Evolutionary conservation across 2,113 vertebrate genomes (phyloP).

Genomic region (Myrmophylax atrothorax): DNA sequence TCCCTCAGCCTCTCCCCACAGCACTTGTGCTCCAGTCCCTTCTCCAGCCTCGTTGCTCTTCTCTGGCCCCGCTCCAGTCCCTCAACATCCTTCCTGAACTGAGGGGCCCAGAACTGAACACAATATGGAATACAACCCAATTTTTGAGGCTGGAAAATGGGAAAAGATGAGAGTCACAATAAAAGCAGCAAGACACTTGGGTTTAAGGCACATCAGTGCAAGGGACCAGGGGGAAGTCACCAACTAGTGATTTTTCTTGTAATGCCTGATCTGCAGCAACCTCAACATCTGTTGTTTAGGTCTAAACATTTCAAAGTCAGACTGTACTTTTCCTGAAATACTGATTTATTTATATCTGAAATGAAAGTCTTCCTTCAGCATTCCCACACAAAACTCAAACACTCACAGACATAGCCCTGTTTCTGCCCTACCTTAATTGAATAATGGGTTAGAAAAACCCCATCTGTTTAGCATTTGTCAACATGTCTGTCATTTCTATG

Average conservation of each 20-base stretch:
- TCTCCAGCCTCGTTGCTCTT: too few relatives aligned
- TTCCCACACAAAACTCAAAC: not conserved
- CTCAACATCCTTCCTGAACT: too few relatives aligned
- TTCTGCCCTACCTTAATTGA: not conserved
- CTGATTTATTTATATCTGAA: not conserved
- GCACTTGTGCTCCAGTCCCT: too few relatives aligned
- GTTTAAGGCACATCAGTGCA: not conserved
- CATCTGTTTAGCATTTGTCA: rapidly evolving
- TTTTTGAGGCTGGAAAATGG: not conserved
- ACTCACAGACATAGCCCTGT: not conserved
- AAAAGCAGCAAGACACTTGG: not conserved
- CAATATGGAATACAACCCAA: not conserved
- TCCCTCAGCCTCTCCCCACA: too few relatives aligned
- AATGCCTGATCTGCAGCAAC: not conserved
- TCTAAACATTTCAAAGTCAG: not conserved
- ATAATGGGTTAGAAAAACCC: not conserved
- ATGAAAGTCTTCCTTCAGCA: not conserved
- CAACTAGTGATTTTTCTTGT: not conserved
- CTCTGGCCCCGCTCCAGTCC: too few relatives aligned
- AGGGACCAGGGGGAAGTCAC: not conserved
- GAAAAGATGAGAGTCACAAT: not conserved
- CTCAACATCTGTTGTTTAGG: not conserved
- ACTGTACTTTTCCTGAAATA: not conserved
- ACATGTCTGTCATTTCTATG: not conserved
- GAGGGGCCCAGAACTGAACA: too few relatives aligned